Percentiles rank a stretch among this genome's conserved stretches.
Conservation (phyloP, 2,888 invertebrate genomes). For the Venustoraphidia nigricollis region DNA sequence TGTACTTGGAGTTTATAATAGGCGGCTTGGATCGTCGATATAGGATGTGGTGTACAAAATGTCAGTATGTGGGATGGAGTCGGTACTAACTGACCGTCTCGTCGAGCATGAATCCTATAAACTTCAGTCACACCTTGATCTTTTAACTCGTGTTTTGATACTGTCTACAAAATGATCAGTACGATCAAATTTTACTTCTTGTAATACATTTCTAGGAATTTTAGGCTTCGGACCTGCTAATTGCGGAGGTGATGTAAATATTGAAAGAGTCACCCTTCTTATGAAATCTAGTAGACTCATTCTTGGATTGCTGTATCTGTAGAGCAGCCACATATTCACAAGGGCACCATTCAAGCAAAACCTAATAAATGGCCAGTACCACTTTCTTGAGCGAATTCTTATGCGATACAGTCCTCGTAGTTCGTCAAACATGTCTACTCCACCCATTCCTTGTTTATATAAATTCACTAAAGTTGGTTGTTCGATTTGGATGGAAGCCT, state of each 20-base stretch:
- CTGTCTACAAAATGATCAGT: conserved; percentile 4
- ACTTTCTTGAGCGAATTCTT: conserved; percentile 11
- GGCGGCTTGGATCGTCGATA: no score
- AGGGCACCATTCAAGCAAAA: conserved; percentile 11
- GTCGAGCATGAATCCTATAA: no score
- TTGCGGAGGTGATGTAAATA: conserved; percentile 1
- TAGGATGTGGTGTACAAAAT: no score
- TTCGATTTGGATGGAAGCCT: conserved; percentile 3
- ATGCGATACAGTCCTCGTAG: conserved; percentile 8
- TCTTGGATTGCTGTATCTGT: conserved; percentile 2
- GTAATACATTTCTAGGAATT: neutral
- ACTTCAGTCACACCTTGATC: no score
- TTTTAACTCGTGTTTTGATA: conserved; percentile 7
- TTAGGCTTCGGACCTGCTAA: conserved; percentile 5
- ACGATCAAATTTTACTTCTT: conserved; percentile 6
- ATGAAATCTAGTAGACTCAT: conserved; percentile 6
- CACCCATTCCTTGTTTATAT: conserved; percentile 14
- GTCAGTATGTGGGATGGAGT: no score
- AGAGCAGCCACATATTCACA: conserved; percentile 9
- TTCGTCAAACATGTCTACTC: conserved; percentile 12
- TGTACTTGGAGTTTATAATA: no score
- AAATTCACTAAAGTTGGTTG: conserved; percentile 9
- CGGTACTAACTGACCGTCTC: no score
- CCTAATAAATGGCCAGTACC: conserved; percentile 13
- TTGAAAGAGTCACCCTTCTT: conserved; percentile 1